Conservation (phyloP, 2,888 invertebrate species). For the Dicyrtomina minuta region DNA sequence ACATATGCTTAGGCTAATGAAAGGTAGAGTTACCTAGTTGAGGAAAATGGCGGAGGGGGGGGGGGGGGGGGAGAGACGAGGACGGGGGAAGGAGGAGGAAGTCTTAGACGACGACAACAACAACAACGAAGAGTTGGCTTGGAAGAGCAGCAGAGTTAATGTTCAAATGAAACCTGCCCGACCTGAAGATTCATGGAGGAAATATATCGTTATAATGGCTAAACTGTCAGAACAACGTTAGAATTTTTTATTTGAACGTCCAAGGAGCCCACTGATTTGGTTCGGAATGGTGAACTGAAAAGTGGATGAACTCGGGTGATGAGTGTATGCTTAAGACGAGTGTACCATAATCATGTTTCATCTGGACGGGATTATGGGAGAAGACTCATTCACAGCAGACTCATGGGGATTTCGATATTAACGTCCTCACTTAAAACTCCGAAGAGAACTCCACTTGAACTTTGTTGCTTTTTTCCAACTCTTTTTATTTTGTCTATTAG, state of each 20-base stretch:
- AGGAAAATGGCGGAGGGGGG: background rate
- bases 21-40: too few species aligned
- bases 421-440: slow-evolving; percentile 23
- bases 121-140: background rate
- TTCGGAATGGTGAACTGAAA: slow-evolving; percentile 30
- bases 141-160: slow-evolving; percentile 4
- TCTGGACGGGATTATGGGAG: slow-evolving; percentile 23
- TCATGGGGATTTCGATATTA: slow-evolving; percentile 28
- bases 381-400: slow-evolving; percentile 22
- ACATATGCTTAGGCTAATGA: too few species aligned
- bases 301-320: slow-evolving; percentile 28
- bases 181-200: slow-evolving; percentile 30
- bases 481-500: slow-evolving; percentile 1
- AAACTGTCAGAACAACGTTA: slow-evolving; percentile 31
- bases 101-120: background rate
- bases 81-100: background rate
- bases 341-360: slow-evolving; percentile 34
- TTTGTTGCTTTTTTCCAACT: background rate
- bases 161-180: slow-evolving; percentile 28
- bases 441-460: slow-evolving; percentile 12
- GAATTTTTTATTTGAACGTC: slow-evolving; percentile 29
- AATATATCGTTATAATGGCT: slow-evolving; percentile 28
- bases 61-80: background rate
- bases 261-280: slow-evolving; percentile 29
- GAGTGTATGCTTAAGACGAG: slow-evolving; percentile 21